Conservation (phyloP, 2,113 vertebrate genomes). For the Peromyscus maniculatus region DNA sequence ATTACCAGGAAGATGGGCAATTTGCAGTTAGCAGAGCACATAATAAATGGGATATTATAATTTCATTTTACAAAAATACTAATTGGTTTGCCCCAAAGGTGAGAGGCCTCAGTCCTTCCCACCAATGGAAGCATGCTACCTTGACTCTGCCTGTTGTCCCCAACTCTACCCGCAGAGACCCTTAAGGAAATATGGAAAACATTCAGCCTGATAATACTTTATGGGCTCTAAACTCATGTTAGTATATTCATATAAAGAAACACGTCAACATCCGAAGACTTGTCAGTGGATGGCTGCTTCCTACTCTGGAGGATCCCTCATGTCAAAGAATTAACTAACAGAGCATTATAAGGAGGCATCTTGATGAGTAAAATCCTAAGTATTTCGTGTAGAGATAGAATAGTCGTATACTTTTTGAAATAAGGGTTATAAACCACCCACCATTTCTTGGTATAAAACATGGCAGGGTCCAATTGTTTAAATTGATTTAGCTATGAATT, state of each 20-base stretch:
- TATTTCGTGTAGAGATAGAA: slow-evolving; percentile 47
- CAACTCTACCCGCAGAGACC: no score
- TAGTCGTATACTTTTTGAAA: background rate
- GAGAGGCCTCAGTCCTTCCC: background rate
- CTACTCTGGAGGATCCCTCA: background rate
- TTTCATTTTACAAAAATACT: background rate
- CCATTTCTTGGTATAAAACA: slow-evolving; percentile 60
- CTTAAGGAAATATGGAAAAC: background rate
- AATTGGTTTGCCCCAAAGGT: background rate
- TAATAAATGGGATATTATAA: background rate
- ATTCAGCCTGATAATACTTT: background rate
- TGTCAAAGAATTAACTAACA: background rate
- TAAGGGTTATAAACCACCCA: slow-evolving; percentile 19
- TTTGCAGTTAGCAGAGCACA: background rate
- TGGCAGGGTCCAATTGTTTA: slow-evolving; percentile 9
- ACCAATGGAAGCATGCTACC: background rate
- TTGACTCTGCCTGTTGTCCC: rapidly evolving
- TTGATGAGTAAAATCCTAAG: background rate
- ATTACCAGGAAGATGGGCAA: background rate
- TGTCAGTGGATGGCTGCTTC: slow-evolving; percentile 37
- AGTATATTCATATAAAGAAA: slow-evolving; percentile 53
- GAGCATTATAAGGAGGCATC: background rate
- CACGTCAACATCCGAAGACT: slow-evolving; percentile 27
- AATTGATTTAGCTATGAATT: slow-evolving; percentile 55
- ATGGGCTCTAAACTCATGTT: slow-evolving; percentile 16